Conservation (phyloP, 2,797 vertebrate genomes). For the Anableps anableps region DNA sequence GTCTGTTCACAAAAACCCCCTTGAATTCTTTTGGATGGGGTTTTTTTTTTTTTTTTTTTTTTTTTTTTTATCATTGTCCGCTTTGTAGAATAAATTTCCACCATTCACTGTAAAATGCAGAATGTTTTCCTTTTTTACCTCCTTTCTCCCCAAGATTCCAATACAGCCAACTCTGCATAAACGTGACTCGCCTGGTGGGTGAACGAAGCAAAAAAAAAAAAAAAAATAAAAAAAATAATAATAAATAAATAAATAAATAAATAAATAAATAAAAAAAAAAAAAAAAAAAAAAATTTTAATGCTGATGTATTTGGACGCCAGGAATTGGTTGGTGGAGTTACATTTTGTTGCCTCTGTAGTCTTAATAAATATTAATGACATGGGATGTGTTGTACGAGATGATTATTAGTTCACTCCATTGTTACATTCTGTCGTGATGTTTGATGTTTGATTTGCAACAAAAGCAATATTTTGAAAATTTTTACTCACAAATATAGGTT, state of each 20-base stretch:
- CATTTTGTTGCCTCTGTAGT: conserved; percentile 1
- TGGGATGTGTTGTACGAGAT: conserved; percentile 15
- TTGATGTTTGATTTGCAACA: conserved; percentile 10
- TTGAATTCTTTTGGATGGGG: conserved; percentile 52
- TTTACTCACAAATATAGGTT: conserved; percentile 30
- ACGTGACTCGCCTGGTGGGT: conserved; percentile 45
- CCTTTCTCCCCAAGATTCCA: conserved; percentile 17
- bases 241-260: too few species aligned
- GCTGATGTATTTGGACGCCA: conserved; percentile 25
- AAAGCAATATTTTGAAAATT: conserved; percentile 1
- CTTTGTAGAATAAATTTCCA: conserved; percentile 59
- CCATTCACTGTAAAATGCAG: conserved; percentile 57
- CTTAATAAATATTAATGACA: conserved; percentile 41
- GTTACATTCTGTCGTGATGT: conserved; percentile 7
- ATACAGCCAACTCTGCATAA: conserved; percentile 36
- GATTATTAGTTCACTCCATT: conserved; percentile 6
- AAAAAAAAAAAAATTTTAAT: conserved; percentile 57
- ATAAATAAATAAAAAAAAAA: too few species aligned
- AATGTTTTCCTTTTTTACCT: not conserved
- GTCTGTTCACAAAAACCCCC: conserved; percentile 35
- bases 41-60: too few species aligned
- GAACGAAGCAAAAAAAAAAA: conserved; percentile 44
- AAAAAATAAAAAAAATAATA: too few species aligned
- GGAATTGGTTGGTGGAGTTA: conserved; percentile 13
- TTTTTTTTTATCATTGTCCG: conserved; percentile 40